Evolutionary conservation across 1,140 invertebrate genomes (phyloP).

Genomic region (Hylaeus volcanicus): DNA sequence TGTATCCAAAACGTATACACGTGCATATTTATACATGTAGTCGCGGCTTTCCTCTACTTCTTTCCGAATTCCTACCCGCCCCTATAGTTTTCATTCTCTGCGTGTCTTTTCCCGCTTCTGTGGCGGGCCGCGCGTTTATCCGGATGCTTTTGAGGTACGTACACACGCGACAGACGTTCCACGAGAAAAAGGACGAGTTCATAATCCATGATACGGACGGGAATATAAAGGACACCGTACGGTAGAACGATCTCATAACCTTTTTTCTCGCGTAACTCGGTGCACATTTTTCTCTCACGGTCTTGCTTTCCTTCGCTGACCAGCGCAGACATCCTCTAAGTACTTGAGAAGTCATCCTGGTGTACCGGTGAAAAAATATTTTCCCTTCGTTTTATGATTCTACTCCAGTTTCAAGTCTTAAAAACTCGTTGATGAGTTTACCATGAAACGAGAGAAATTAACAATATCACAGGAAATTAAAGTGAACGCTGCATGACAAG

Average conservation of each 20-base stretch:
- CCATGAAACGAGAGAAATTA: too few relatives aligned
- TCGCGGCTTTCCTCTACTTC: neutral
- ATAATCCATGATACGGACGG: constrained; percentile 36
- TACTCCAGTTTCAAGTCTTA: too few relatives aligned
- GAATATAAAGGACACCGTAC: constrained; percentile 58
- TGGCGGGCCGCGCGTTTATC: constrained; percentile 32
- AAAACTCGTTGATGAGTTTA: too few relatives aligned
- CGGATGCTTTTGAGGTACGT: constrained; percentile 28
- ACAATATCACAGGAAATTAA: too few relatives aligned
- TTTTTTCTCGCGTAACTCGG: constrained; percentile 2
- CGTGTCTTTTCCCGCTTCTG: constrained; percentile 11
- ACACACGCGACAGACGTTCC: constrained; percentile 22
- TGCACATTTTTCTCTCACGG: constrained; percentile 15
- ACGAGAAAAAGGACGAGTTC: constrained; percentile 41
- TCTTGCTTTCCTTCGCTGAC: neutral
- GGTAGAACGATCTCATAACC: constrained; percentile 47
- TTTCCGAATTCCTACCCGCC: neutral
- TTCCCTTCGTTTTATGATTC: too few relatives aligned
- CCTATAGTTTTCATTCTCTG: constrained; percentile 18
- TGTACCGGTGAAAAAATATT: too few relatives aligned
- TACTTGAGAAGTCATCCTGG: neutral
- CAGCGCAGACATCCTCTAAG: neutral
- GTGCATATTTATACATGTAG: constrained; percentile 1
- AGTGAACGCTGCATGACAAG: too few relatives aligned
- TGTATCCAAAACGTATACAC: neutral